A percentile compares a stretch with the other conserved stretches of the same genome.
Conservation (phyloP, 2,797 vertebrate species). For the Falco rusticolus region DNA sequence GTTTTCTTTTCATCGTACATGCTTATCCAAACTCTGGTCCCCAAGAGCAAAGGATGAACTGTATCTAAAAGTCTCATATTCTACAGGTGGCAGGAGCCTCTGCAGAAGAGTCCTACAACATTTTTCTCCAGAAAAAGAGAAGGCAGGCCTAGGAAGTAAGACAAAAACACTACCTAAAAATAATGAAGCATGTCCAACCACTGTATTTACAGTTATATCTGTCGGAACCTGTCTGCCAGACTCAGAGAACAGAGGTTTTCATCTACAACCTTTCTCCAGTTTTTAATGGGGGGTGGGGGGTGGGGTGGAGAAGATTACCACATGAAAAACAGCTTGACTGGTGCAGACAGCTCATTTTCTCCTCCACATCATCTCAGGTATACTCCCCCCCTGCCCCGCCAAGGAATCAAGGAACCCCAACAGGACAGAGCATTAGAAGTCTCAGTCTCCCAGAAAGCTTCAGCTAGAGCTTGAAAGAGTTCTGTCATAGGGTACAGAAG, state of each 20-base stretch:
- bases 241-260: not conserved
- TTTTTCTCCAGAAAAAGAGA: not conserved
- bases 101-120: not conserved
- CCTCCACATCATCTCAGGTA: not conserved
- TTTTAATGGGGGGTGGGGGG: not conserved
- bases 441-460: not conserved
- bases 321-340: not conserved
- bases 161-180: not conserved
- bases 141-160: not conserved
- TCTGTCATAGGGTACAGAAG: not conserved
- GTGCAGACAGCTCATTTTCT: not conserved
- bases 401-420: not conserved
- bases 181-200: not conserved
- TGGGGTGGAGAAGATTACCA: too few species aligned
- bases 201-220: not conserved
- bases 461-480: not conserved
- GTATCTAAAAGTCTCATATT: accelerated
- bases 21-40: not conserved
- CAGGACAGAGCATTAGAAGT: not conserved
- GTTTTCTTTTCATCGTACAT: not conserved
- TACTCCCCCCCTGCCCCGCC: not conserved
- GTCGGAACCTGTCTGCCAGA: not conserved
- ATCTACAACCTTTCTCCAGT: not conserved
- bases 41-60: not conserved
- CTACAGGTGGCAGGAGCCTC: not conserved